A percentile compares a stretch with the other conserved stretches of the same genome.
phyloP scores from a whole-genome alignment of 2,797 vertebrate genomes.

The Intellagama lesueurii region DNA sequence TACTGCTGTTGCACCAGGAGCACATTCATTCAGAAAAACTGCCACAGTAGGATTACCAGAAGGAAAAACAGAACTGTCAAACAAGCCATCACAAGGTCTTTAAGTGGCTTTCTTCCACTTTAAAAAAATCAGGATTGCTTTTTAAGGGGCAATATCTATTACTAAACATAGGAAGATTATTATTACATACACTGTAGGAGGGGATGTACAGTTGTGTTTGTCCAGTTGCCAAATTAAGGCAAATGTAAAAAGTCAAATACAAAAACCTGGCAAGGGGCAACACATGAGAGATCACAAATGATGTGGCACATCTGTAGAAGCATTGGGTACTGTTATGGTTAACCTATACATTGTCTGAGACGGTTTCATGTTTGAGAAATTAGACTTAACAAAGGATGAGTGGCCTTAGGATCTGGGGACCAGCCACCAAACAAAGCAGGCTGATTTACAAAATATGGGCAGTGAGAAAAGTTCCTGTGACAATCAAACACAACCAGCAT shows the following conservation, averaged over 20 bases:
- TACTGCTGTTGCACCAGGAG: slow-evolving; percentile 9
- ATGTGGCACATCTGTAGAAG: no score
- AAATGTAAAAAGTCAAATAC: no score
- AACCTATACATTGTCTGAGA: no score
- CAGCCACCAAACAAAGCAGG: no score
- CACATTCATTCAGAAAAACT: slow-evolving; percentile 24
- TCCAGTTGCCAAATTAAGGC: background rate
- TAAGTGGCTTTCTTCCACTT: background rate
- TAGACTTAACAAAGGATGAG: no score
- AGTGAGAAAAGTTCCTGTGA: no score
- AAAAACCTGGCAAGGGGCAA: background rate
- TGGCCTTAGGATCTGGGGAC: no score
- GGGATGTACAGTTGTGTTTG: no score
- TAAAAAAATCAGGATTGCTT: background rate
- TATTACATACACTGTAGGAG: background rate
- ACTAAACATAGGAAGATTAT: background rate
- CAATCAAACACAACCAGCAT: no score
- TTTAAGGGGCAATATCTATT: background rate
- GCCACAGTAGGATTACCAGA: slow-evolving; percentile 17
- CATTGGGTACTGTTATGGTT: no score
- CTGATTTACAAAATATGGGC: no score
- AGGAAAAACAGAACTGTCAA: background rate
- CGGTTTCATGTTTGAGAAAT: no score
- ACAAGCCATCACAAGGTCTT: background rate
- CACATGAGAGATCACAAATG: background rate